Base-by-base conservation (phyloP, 2,113 vertebrate species). In the Anoura caudifer region DNA sequence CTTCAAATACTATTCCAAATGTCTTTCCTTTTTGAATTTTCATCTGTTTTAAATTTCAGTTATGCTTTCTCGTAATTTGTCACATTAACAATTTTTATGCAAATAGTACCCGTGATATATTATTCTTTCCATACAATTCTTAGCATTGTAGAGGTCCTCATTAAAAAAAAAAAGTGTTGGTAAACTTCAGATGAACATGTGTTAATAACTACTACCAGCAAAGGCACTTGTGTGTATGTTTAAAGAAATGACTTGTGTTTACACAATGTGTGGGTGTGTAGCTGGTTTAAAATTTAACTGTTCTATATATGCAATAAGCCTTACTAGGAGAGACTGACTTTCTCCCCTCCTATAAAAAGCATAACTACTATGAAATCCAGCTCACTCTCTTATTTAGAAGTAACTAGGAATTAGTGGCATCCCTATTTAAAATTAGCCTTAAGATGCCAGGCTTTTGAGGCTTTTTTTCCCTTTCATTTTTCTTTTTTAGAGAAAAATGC, bases 241-340 rank as follows among this genome's bases (percentile, higher is more conserved):
- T 96, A 86, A 94, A 95, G 77, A 76, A 82, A 75, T 8, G 92
- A 87, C 70, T 94, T 75, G 72, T 0, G 3, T 77, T 91, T 87
- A 97, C 87, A 87, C 96, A 92, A 50, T 96, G 96, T 93, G 12
- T 94, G 94, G 90, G 87, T 95, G 97, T 96, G 10, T 87, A 84
- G 76, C 47, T 9, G 52, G 52, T 93, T 97, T 96, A 91, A 94
- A 77, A 79, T 95, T 47, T 96, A 69, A 95, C 95, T 97, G 82
- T 96, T 97, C 56, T 96, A 22, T 91, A 50, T 28, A 45, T 94
- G 47, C 91, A 95, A 56, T 75, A 79, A 94, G 52, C 70, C 84
- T 94, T 56, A 69, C 59, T 70, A 83, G 47, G 43, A 91, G 72
- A 95, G 61, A 73, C 54, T 92, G 86, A 52, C 73, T 50, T 96